Conservation (phyloP, 1,140 invertebrate genomes). For the Periplaneta americana region DNA sequence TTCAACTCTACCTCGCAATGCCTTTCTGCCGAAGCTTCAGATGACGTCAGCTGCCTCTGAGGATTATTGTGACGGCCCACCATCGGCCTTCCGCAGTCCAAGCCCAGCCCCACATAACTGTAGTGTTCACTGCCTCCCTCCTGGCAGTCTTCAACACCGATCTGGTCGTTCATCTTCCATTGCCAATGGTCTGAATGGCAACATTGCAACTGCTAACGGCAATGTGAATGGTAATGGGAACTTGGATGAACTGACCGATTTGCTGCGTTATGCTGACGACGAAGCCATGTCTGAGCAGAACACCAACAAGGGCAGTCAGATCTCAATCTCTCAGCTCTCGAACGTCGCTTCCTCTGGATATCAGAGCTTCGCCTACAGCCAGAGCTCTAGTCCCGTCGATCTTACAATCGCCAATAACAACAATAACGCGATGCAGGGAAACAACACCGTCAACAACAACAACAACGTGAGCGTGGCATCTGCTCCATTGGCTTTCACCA, state of each 20-base stretch:
- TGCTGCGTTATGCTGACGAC: slow-evolving; percentile 54
- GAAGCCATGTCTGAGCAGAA: slow-evolving; percentile 50
- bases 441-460: slow-evolving; percentile 26
- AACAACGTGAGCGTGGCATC: slow-evolving; percentile 21
- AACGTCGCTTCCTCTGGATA: slow-evolving; percentile 84
- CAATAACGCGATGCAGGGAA: slow-evolving; percentile 24
- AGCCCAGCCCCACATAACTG: background rate
- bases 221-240: slow-evolving; percentile 30
- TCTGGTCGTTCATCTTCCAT: background rate
- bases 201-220: background rate
- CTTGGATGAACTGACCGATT: slow-evolving; percentile 65
- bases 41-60: slow-evolving; percentile 29
- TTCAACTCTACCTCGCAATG: slow-evolving; percentile 63
- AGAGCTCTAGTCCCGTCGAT: slow-evolving; percentile 85
- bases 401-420: slow-evolving; percentile 44
- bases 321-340: slow-evolving; percentile 73
- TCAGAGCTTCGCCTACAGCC: slow-evolving; percentile 86
- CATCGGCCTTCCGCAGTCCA: slow-evolving; percentile 4
- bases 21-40: slow-evolving; percentile 47
- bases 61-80: slow-evolving; percentile 15
- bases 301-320: slow-evolving; percentile 60
- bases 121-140: background rate
- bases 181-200: slow-evolving; percentile 17
- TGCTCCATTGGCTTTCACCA: slow-evolving; percentile 76
- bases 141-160: background rate